These are phyloP conservation scores for Helogale parvula DNA, from an alignment of 2,113 vertebrate species.

Conservation along the genomic window DNA sequence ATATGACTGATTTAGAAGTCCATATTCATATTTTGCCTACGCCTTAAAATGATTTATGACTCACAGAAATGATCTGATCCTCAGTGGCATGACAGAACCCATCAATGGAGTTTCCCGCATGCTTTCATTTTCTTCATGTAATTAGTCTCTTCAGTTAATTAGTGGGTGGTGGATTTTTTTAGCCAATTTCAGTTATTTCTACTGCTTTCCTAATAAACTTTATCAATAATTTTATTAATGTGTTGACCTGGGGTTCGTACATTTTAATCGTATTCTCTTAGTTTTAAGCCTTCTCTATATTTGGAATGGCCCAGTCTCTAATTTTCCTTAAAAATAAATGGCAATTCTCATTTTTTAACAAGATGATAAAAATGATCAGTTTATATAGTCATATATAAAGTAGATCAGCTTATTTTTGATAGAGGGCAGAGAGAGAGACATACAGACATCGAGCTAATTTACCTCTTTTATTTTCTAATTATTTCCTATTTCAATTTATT, in stretches of 20 bases:
- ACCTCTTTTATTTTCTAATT: constrained; percentile 33
- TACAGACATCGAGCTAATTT: background rate
- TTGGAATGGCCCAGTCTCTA: background rate
- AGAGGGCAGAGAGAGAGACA: background rate
- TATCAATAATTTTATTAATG: background rate
- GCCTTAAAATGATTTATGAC: background rate
- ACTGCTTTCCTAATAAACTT: background rate
- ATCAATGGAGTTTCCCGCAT: background rate
- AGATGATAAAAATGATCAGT: background rate
- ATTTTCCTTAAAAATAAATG: background rate
- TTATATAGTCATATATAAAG: background rate
- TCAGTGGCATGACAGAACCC: background rate
- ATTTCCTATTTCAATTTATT: constrained; percentile 43
- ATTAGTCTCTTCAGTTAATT: background rate
- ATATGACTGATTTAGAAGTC: background rate
- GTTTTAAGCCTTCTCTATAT: background rate
- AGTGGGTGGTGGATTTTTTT: background rate
- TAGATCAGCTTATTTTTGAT: background rate
- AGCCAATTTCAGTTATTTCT: constrained; percentile 7
- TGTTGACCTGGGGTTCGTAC: background rate
- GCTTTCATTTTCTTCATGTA: background rate
- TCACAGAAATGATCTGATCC: background rate
- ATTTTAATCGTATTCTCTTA: background rate
- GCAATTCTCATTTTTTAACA: background rate
- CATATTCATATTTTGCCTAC: background rate